phyloP scores from a whole-genome alignment of 2,888 invertebrate genomes.

The Arrhopalites spinosus region DNA sequence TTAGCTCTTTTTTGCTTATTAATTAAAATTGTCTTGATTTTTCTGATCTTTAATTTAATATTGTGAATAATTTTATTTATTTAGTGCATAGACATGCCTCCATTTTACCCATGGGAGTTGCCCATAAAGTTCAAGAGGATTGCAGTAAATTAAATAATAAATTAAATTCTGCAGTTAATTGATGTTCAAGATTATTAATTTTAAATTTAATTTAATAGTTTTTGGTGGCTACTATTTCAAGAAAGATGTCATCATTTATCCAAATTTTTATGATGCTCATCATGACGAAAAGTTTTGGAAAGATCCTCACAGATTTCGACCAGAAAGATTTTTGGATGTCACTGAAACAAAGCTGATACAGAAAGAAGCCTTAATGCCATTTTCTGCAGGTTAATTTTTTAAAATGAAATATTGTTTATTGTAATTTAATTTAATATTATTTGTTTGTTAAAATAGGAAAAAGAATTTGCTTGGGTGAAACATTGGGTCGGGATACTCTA shows the following conservation, averaged over 20 bases:
- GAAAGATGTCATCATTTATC: background rate
- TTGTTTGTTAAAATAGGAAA: background rate
- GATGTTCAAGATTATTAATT: background rate
- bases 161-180: background rate
- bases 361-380: slow-evolving; percentile 27
- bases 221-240: slow-evolving; percentile 15
- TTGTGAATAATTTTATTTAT: too few relatives aligned
- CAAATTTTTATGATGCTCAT: slow-evolving; percentile 19
- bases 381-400: background rate
- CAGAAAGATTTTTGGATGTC: slow-evolving; percentile 19
- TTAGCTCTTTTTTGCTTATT: too few relatives aligned
- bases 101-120: slow-evolving; percentile 2
- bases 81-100: slow-evolving; percentile 7
- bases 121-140: slow-evolving; percentile 4
- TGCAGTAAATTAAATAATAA: slow-evolving; percentile 1
- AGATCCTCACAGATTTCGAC: slow-evolving; percentile 3
- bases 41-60: too few relatives aligned
- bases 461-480: slow-evolving; percentile 8
- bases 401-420: too few relatives aligned
- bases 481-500: slow-evolving; percentile 10
- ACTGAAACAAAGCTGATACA: background rate
- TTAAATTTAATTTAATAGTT: background rate
- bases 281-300: slow-evolving; percentile 2
- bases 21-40: too few relatives aligned
- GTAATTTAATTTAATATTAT: too few relatives aligned